phyloP scores from a whole-genome alignment of 1,140 invertebrate species.

The Oscheius sp. region DNA sequence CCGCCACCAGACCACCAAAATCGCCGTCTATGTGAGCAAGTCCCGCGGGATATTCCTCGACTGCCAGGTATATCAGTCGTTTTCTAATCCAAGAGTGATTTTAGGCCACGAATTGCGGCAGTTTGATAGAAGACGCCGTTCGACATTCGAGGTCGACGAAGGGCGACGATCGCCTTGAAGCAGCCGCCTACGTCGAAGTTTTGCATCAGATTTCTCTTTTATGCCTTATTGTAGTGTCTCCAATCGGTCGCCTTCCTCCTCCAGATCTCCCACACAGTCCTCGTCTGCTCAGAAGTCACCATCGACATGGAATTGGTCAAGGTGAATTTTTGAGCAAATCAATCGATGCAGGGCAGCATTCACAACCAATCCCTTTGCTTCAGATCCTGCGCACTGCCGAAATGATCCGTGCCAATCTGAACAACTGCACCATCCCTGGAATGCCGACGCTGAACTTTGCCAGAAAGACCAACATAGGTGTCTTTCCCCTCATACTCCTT shows the following conservation, averaged over 20 bases:
- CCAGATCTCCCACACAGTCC: constrained; percentile 53
- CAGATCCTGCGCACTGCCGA: constrained; percentile 25
- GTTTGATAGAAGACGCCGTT: constrained; percentile 38
- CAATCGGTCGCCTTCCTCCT: constrained; percentile 46
- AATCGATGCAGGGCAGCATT: too few relatives aligned
- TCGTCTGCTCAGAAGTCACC: constrained; percentile 54
- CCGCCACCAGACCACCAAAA: constrained; percentile 48
- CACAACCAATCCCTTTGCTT: too few relatives aligned
- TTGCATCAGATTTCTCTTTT: constrained; percentile 32
- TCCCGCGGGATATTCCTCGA: constrained; percentile 49
- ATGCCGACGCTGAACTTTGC: constrained; percentile 1
- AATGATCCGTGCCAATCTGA: constrained; percentile 25
- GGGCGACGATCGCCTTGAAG: constrained; percentile 5
- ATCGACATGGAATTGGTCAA: constrained; percentile 48
- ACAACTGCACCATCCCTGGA: constrained; percentile 5
- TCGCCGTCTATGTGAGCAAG: constrained; percentile 49
- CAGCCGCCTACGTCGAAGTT: constrained; percentile 21
- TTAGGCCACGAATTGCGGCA: constrained; percentile 48
- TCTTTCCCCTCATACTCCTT: not conserved
- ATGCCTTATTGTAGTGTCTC: constrained; percentile 40
- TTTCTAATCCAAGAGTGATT: constrained; percentile 4
- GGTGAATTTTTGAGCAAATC: constrained; percentile 37
- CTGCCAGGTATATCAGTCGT: constrained; percentile 46
- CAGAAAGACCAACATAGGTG: constrained; percentile 21
- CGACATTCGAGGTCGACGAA: constrained; percentile 18